These are phyloP conservation scores for Drosophila pseudoananassae DNA, from an alignment of 1,140 invertebrate species.

Conservation along the genomic window DNA sequence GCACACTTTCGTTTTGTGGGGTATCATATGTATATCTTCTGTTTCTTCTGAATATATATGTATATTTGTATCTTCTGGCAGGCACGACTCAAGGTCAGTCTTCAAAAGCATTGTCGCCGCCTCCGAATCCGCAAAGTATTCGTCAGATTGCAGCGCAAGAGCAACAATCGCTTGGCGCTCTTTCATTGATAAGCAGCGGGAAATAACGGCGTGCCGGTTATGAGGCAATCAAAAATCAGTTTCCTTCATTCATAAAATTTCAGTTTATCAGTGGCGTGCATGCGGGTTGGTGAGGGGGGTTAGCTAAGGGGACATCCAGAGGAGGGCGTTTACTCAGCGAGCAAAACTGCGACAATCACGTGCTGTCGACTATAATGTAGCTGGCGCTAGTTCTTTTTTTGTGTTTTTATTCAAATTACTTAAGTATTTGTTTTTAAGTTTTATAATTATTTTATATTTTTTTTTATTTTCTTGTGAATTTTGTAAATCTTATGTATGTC, in stretches of 20 bases:
- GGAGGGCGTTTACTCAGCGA: conserved; percentile 40
- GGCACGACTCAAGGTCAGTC: conserved; percentile 59
- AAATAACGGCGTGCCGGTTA: conserved; percentile 39
- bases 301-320: conserved; percentile 10
- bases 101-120: conserved; percentile 65
- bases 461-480: too few species aligned
- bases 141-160: conserved; percentile 33
- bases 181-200: conserved; percentile 59
- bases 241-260: conserved; percentile 75
- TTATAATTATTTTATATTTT: not conserved
- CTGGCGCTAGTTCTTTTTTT: conserved; percentile 61
- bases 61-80: conserved; percentile 14
- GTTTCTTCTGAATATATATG: conserved; percentile 8
- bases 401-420: conserved; percentile 11
- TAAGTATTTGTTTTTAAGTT: not conserved
- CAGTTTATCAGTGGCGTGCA: conserved; percentile 49
- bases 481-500: too few species aligned
- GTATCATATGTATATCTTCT: conserved; percentile 5
- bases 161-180: conserved; percentile 12
- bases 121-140: conserved; percentile 15
- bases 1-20: conserved; percentile 3
- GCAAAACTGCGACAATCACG: conserved; percentile 15
- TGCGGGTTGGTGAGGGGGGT: conserved; percentile 20
- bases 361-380: conserved; percentile 71
- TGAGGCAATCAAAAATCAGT: conserved; percentile 70